Conservation (phyloP, 1,140 invertebrate genomes). For the Apis dorsata region DNA sequence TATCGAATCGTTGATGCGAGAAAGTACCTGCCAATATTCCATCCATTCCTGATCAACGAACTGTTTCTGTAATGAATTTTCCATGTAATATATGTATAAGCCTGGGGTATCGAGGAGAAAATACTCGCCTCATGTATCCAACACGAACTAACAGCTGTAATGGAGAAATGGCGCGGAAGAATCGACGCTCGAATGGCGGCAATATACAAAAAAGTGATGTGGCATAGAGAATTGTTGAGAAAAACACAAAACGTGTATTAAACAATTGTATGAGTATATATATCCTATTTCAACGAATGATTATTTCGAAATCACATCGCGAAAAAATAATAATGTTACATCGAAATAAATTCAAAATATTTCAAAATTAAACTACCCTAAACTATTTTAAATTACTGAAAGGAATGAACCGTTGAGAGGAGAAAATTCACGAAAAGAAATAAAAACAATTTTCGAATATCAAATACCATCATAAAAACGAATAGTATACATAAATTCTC, state of each 20-base stretch:
- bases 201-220: neutral
- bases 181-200: neutral
- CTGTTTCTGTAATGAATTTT: slow-evolving; percentile 50
- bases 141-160: slow-evolving; percentile 20
- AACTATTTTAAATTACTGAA: no score
- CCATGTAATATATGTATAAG: slow-evolving; percentile 25
- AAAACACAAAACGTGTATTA: neutral
- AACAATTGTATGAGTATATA: neutral
- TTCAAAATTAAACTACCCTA: no score
- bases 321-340: no score
- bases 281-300: neutral
- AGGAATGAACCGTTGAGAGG: no score
- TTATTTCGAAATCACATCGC: neutral
- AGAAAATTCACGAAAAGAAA: no score
- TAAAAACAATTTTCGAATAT: no score
- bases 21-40: slow-evolving; percentile 32
- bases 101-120: neutral
- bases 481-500: no score
- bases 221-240: neutral
- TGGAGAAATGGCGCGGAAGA: slow-evolving; percentile 35
- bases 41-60: slow-evolving; percentile 34
- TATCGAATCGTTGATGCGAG: slow-evolving; percentile 26
- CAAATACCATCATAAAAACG: no score
- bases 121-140: neutral
- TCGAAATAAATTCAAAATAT: no score